Evolutionary conservation across 1,140 invertebrate genomes (phyloP).

Genomic region (Neelides sp.): DNA sequence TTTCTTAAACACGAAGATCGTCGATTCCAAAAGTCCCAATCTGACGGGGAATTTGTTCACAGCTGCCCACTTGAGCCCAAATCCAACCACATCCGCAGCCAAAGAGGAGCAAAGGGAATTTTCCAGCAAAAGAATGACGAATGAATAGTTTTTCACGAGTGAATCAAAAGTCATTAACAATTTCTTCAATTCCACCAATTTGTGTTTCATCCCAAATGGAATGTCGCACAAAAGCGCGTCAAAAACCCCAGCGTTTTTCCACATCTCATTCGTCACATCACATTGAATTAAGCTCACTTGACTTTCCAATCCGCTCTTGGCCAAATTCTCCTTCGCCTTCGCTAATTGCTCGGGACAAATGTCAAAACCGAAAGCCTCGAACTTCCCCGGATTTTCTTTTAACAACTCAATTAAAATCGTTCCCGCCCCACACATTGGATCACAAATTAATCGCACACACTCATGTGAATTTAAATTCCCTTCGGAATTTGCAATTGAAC

Average conservation of each 20-base stretch:
- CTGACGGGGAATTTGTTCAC: slow-evolving; percentile 1
- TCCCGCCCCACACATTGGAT: slow-evolving; percentile 7
- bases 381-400: not conserved
- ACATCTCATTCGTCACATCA: too few species aligned
- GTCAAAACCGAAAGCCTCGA: slow-evolving; percentile 2
- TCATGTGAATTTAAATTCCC: not conserved
- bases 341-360: not conserved
- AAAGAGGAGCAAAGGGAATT: not conserved
- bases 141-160: not conserved
- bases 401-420: slow-evolving; percentile 5
- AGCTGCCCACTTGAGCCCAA: not conserved
- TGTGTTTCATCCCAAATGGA: slow-evolving; percentile 9
- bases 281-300: too few species aligned
- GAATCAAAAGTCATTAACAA: not conserved
- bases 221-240: slow-evolving; percentile 8
- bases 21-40: slow-evolving; percentile 3
- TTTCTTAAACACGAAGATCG: slow-evolving; percentile 2
- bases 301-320: not conserved
- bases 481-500: not conserved
- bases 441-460: too few species aligned
- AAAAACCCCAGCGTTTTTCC: not conserved
- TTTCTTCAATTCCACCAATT: not conserved
- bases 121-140: slow-evolving; percentile 4
- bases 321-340: not conserved
- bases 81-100: not conserved